Percentiles rank a stretch among this genome's conserved stretches.
These are phyloP conservation scores for Vanessa cardui DNA, from an alignment of 2,888 invertebrate species.

Conservation along the genomic window DNA sequence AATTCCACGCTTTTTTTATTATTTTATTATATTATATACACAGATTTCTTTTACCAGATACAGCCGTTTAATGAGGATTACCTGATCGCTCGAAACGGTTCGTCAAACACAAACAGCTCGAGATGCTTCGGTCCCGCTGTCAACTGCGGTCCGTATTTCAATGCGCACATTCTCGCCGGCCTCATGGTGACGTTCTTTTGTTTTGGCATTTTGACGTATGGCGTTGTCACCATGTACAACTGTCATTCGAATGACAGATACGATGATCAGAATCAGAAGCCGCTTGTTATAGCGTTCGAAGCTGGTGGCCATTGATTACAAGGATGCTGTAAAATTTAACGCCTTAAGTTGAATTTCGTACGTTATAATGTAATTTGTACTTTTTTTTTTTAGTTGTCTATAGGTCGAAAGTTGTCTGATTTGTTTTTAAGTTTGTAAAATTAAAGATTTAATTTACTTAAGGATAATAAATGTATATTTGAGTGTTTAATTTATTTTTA, in stretches of 20 bases:
- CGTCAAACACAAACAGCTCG: neutral
- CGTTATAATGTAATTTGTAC: too few species aligned
- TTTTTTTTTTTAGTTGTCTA: too few species aligned
- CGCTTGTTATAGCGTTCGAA: conserved; percentile 36
- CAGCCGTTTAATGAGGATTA: conserved; percentile 34
- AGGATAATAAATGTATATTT: too few species aligned
- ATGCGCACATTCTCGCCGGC: conserved; percentile 46
- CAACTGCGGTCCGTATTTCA: conserved; percentile 61
- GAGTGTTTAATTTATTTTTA: too few species aligned
- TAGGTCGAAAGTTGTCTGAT: too few species aligned
- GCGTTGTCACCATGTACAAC: conserved; percentile 46
- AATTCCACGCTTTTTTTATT: too few species aligned
- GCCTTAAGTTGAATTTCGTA: too few species aligned
- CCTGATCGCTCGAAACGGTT: neutral
- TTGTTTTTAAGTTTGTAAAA: too few species aligned
- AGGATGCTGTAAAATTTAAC: too few species aligned
- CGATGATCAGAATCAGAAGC: conserved; percentile 57
- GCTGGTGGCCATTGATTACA: conserved; percentile 30
- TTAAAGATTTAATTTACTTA: too few species aligned
- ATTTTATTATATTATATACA: too few species aligned
- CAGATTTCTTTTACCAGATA: conserved; percentile 34
- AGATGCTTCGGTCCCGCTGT: conserved; percentile 47
- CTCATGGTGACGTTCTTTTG: conserved; percentile 49
- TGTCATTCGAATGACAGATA: conserved; percentile 50
- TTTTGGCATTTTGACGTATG: conserved; percentile 48